Evolutionary conservation across 1,140 invertebrate species (phyloP), one percentile per base, ranked within the genome.

Genomic region (Mylabris phalerata): DNA sequence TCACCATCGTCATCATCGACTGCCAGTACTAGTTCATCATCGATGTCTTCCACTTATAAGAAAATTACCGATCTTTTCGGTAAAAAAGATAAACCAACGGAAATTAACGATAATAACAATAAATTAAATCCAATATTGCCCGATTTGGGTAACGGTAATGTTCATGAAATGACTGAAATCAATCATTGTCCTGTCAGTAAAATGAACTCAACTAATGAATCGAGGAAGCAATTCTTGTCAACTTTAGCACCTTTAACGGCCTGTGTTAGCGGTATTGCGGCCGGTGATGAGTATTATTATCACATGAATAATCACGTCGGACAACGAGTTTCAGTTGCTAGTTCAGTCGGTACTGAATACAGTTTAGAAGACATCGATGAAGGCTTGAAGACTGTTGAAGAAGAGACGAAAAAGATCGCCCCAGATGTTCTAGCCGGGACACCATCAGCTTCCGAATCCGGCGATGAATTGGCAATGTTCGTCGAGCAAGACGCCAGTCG

Each of bases 401-500:
- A 78, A 4, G 77, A 78, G 6, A 65, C 66, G 4, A 78, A 76
- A 57, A 75, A 75, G 13, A 74, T 79, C 43, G 80, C 84, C 0
- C 88, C 88, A 0, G 89, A 90, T 68, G 85, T 90, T 4, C 82
- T 90, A 9, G 86, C 84, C 40, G 88, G 88, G 0, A 90, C 88
- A 1, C 81, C 82, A 54, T 72, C 69, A 0, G 71, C 70, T 26
- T 70, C 69, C 0, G 71, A 72, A 59, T 73, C 71, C 41, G 67
- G 83, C 43, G 91, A 94, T 63, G 89, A 92, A 50, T 73, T 94
- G 26, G 84, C 86, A 0, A 84, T 87, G 19, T 93, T 94, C 67
- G 90, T 92, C 0, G 84, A 92, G 60, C 89, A 90, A 47, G 88
- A 91, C 62, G 87, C 87, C 0, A 82, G 84, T 9, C 75, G 91